Percentiles rank a stretch among this genome's conserved stretches.
Evolutionary conservation across 2,888 invertebrate genomes (phyloP).

Genomic region (Ectemnius cavifrons): DNA sequence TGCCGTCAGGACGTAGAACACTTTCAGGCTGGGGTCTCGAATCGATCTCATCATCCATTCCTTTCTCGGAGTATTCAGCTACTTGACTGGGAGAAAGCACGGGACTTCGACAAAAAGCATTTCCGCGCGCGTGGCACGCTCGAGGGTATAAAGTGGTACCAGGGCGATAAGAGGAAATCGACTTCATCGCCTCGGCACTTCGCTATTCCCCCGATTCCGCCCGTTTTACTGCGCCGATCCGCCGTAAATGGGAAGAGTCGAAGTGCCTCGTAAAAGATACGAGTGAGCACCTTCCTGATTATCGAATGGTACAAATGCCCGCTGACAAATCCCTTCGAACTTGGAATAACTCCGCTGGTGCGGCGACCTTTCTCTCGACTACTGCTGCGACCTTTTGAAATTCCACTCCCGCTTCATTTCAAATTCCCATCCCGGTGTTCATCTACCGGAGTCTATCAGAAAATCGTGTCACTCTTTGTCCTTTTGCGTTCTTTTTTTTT

Average conservation of each 20-base stretch:
- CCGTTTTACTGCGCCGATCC: conserved; percentile 62
- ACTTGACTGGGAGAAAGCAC: conserved; percentile 1
- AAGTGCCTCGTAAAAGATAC: conserved; percentile 56
- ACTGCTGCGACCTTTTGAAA: not conserved
- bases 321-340: conserved; percentile 29
- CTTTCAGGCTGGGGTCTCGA: not conserved
- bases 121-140: conserved; percentile 17
- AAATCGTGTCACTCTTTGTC: too few relatives aligned
- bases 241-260: conserved; percentile 55
- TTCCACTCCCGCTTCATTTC: not conserved
- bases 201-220: conserved; percentile 55
- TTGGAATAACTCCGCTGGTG: conserved; percentile 34
- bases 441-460: too few relatives aligned
- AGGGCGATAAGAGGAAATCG: conserved; percentile 37
- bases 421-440: too few relatives aligned
- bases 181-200: conserved; percentile 40
- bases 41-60: not conserved
- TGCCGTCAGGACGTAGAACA: not conserved
- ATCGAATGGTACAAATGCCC: conserved; percentile 14
- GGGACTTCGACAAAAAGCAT: conserved; percentile 12
- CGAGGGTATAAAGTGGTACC: conserved; percentile 36
- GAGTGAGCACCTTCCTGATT: conserved; percentile 17
- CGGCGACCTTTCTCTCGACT: conserved; percentile 5
- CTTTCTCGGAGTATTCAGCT: conserved; percentile 4
- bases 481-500: too few relatives aligned